These are phyloP conservation scores for Ailurus styani DNA, from an alignment of 2,113 vertebrate species.

Conservation along the genomic window DNA sequence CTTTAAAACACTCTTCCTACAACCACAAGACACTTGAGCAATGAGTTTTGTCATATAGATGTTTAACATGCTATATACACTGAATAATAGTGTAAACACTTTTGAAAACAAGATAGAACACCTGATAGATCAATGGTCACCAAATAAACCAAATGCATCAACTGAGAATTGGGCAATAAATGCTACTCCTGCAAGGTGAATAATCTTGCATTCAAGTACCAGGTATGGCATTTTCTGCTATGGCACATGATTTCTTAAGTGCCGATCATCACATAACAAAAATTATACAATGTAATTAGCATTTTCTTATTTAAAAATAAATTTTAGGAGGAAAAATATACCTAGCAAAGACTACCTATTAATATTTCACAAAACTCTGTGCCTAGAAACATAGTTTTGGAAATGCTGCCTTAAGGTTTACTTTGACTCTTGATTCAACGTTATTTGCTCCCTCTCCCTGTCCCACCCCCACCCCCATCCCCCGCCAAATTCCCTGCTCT, in stretches of 20 bases:
- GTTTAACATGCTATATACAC: neutral
- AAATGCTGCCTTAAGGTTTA: neutral
- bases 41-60: neutral
- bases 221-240: neutral
- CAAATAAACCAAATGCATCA: neutral
- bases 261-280: neutral
- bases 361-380: neutral
- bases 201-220: neutral
- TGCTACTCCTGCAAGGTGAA: neutral
- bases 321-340: neutral
- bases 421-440: neutral
- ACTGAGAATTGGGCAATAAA: neutral
- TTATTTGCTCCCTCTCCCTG: neutral
- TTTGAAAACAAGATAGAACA: conserved; percentile 6
- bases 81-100: neutral
- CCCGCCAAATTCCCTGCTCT: neutral
- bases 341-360: neutral
- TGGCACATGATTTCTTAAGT: neutral
- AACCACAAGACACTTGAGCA: neutral
- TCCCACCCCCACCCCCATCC: no score
- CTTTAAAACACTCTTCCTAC: neutral
- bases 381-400: neutral
- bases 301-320: neutral
- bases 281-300: neutral
- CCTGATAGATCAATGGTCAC: neutral